Base-by-base conservation (phyloP, 1,140 invertebrate species). In the Trichonephila clavipes region DNA sequence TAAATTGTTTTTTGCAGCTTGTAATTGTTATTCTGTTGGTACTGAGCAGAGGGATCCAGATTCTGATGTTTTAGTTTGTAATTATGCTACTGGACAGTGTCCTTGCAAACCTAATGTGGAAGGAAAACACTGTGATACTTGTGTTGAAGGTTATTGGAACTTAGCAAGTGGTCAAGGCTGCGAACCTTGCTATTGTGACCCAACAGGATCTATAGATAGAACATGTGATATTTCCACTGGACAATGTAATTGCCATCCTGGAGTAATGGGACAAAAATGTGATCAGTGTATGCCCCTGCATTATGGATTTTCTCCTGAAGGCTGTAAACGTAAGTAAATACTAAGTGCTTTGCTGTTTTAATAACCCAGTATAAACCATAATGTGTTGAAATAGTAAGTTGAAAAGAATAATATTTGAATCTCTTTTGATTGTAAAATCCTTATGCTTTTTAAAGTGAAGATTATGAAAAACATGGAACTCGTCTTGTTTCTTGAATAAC, bases 101-200 rank as follows among this genome's bases (percentile, higher is more conserved):
- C 97, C 98, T 96, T 99, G 98, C 95, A 97, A 98, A 82, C 97
- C 98, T 88, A 99, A 99, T 95, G 98, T 99, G 0, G 98, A 98
- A 96, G 98, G 98, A 18, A 96, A 97, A 89, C 96, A 97, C n/a
- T 99, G 98, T 95, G 98, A 99, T 95, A 97, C 97, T 59, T 99
- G 98, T 95, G 98, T 98, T 96, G 98, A 99, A 95, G 99, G 99
- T 95, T 99, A 98, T 95, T 97, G 97, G 95, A 97, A 98, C 94
- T 97, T 99, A 90, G 96, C 96, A 14, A 98, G 97, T 90, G 98
- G 98, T 6, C 97, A 98, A 94, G 97, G 95, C 40, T 95, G 95
- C 89, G 97, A 97, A 92, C 96, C 97, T 24, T 99, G 98, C 94
- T 97, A 98, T 93, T 99, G 98, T 95, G 97, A 99, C 96, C 96